Percentiles rank a stretch among this genome's conserved stretches.
phyloP scores from a whole-genome alignment of 1,140 invertebrate genomes.

The Pogonomyrmex californicus region DNA sequence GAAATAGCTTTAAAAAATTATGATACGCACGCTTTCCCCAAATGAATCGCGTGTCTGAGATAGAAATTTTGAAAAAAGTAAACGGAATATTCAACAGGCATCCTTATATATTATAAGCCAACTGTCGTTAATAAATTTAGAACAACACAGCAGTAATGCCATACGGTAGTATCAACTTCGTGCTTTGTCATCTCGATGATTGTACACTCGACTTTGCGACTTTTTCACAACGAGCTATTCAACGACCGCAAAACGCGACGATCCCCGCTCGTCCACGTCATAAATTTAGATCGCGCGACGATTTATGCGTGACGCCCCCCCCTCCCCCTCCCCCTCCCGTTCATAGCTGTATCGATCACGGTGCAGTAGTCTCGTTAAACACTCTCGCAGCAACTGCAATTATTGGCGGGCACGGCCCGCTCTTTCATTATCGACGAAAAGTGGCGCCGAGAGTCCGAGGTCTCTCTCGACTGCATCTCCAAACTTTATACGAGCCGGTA shows the following conservation, averaged over 20 bases:
- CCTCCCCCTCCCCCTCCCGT: neutral
- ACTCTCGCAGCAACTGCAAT: slow-evolving; percentile 52
- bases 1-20: too few species aligned
- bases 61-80: neutral
- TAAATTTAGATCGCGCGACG: slow-evolving; percentile 70
- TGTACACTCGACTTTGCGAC: neutral
- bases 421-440: slow-evolving; percentile 42
- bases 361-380: slow-evolving; percentile 39
- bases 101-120: neutral
- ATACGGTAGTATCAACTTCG: neutral
- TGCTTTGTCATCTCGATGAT: slow-evolving; percentile 17
- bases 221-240: slow-evolving; percentile 2
- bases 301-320: slow-evolving; percentile 61
- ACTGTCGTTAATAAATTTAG: neutral
- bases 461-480: slow-evolving; percentile 12
- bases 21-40: neutral
- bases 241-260: slow-evolving; percentile 38
- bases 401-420: slow-evolving; percentile 24
- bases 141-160: neutral
- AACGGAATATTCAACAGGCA: neutral
- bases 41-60: neutral
- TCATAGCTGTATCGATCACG: slow-evolving; percentile 54
- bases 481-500: slow-evolving; percentile 47
- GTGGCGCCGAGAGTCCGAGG: slow-evolving; percentile 9
- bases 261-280: slow-evolving; percentile 47